Percentiles rank a stretch among this genome's conserved stretches.
These are phyloP conservation scores for Mus pahari DNA, from an alignment of 2,113 vertebrate species.

Conservation along the genomic window DNA sequence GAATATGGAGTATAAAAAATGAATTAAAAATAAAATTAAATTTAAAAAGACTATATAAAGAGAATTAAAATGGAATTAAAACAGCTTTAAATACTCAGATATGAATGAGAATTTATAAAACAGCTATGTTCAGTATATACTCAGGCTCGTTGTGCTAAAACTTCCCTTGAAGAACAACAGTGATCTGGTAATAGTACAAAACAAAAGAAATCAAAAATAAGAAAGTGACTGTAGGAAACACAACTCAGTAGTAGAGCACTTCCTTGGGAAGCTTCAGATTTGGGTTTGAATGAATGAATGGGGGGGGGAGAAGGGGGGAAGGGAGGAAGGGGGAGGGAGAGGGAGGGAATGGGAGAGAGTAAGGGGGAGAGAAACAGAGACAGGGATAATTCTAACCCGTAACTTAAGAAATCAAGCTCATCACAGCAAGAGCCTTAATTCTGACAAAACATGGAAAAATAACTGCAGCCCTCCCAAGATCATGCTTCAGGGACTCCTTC, in stretches of 20 bases:
- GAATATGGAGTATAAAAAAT: too few species aligned
- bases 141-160: neutral
- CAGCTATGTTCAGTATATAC: neutral
- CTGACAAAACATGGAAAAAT: neutral
- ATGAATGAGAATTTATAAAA: slow-evolving; percentile 22
- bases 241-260: neutral
- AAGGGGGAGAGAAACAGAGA: too few species aligned
- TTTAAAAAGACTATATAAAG: neutral
- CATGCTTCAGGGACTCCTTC: slow-evolving; percentile 45
- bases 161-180: slow-evolving; percentile 16
- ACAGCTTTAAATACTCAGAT: neutral
- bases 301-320: too few species aligned
- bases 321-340: fast-evolving
- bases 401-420: neutral
- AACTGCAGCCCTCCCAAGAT: neutral
- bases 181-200: neutral
- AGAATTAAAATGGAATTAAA: neutral
- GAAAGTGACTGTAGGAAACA: neutral
- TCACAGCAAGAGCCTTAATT: neutral
- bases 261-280: neutral
- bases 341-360: too few species aligned
- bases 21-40: too few species aligned
- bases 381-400: neutral
- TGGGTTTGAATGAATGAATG: too few species aligned
- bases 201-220: slow-evolving; percentile 41